Percentiles rank a stretch among this genome's conserved stretches.
Conservation (phyloP, 1,140 invertebrate genomes). For the Physella acuta region DNA sequence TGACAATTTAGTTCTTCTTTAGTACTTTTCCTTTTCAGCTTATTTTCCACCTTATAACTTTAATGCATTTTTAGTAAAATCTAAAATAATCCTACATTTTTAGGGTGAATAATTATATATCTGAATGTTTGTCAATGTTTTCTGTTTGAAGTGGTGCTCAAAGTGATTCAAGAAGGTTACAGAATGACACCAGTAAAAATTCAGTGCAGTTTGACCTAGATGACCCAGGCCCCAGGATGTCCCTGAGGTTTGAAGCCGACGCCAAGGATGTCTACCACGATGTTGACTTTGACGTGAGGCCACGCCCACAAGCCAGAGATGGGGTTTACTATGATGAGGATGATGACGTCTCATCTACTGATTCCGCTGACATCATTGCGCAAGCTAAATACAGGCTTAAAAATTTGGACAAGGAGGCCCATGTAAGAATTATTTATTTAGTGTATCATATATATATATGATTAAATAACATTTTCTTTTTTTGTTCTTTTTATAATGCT, state of each 20-base stretch:
- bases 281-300: constrained; percentile 40
- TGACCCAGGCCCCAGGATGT: neutral
- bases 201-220: neutral
- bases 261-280: constrained; percentile 48
- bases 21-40: neutral
- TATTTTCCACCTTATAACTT: neutral
- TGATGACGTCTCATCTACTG: constrained; percentile 44
- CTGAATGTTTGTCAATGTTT: too few relatives aligned
- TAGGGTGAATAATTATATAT: too few relatives aligned
- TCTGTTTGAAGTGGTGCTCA: too few relatives aligned
- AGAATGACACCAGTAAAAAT: neutral
- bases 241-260: constrained; percentile 22
- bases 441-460: neutral
- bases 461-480: too few relatives aligned
- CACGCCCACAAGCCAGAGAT: constrained; percentile 26
- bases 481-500: too few relatives aligned
- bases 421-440: constrained; percentile 31
- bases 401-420: constrained; percentile 52
- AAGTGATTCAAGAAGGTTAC: constrained; percentile 15
- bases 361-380: constrained; percentile 51
- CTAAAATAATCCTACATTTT: too few relatives aligned
- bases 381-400: constrained; percentile 51
- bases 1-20: neutral
- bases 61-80: too few relatives aligned
- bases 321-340: constrained; percentile 42